Base-by-base conservation (phyloP, 2,113 vertebrate species). In the Caloenas nicobarica region DNA sequence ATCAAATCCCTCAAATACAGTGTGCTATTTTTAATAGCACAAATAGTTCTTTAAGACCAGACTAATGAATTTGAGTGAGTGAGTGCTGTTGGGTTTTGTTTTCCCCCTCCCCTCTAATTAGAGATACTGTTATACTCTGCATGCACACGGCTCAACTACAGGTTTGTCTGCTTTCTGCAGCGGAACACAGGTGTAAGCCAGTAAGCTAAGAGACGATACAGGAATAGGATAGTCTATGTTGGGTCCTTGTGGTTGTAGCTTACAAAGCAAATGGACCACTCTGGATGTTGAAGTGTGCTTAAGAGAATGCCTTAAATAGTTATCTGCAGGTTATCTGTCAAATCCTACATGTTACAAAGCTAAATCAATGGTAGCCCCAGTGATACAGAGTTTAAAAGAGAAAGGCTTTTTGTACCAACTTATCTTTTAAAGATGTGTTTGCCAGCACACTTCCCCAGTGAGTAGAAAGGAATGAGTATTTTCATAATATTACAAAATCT, bases 61-160 rank as follows among this genome's bases (percentile, higher is more conserved):
- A 53, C 22, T 73, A 44, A 44, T 53, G 61, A 70, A 38, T 4
- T 16, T 24, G 6, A 66, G 26, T 31, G 40, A 11, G 15, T n/a
- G 31, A 77, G 29, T 15, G 9, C 28, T 36, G 12, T 3, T 26
- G 12, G 11, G 18, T 36, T 86, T 56, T 68, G 28, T 13, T 44
- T 4, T 13, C 4, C 5, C 26, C 10, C 5, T 5, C 72, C 1
- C 2, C 36, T 4, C 10, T 17, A 23, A 9, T 25, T 12, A 81
- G 77, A 42, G 58, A 7, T 62, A 7, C 33, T 12, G 18, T 10
- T 89, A 5, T 4, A 31, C 13, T 23, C 18, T 50, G 40, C 18
- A 1, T 17, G 22, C 42, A 15, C 0, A 0, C 53, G 82, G 36
- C 61, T 84, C n/a, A 7, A 4, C 16, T 13, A 1, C 22, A 31